Conservation (phyloP, 2,797 vertebrate species). For the Alca torda region DNA sequence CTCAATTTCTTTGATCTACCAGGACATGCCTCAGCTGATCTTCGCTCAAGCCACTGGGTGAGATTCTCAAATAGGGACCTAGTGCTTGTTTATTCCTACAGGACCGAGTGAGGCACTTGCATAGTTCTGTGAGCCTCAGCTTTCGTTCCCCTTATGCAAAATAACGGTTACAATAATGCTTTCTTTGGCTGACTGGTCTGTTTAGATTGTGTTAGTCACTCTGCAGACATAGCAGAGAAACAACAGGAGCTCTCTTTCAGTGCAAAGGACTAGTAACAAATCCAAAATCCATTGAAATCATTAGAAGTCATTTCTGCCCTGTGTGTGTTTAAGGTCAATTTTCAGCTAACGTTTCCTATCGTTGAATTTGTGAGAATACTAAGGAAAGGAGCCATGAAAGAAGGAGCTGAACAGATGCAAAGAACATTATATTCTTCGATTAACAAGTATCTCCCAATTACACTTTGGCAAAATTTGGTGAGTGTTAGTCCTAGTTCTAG, state of each 20-base stretch:
- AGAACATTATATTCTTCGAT: not conserved
- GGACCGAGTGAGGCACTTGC: not conserved
- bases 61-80: not conserved
- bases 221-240: not conserved
- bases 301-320: not conserved
- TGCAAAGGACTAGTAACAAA: not conserved
- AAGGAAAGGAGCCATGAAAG: not conserved
- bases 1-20: not conserved
- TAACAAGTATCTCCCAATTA: not conserved
- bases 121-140: not conserved
- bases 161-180: not conserved
- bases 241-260: not conserved
- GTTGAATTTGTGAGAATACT: not conserved
- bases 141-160: not conserved
- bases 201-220: not conserved
- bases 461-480: not conserved
- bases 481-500: not conserved
- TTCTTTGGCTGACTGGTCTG: not conserved
- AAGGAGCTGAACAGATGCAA: not conserved
- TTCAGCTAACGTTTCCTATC: not conserved
- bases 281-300: not conserved
- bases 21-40: not conserved
- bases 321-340: not conserved
- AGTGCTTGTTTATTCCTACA: not conserved
- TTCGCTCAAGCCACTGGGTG: not conserved